Base-by-base conservation (phyloP, 2,888 invertebrate genomes). In the Spisula subtruncata region DNA sequence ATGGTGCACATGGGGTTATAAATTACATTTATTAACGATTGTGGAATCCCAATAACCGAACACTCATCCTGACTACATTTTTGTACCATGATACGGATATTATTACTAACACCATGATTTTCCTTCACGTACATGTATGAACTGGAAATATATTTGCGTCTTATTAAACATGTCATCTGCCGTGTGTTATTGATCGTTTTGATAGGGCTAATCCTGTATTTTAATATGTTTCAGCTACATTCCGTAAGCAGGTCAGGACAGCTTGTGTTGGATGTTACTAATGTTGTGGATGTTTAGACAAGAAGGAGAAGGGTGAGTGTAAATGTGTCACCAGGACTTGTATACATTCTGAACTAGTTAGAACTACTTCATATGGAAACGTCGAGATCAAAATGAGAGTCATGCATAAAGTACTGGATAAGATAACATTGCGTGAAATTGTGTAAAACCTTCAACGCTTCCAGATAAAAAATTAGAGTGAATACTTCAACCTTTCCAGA, bases 231-330 rank as follows among this genome's bases (percentile, higher is more conserved):
- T 48, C 88, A 92, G 92, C 87, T 12, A 90, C 89, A 87, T 92
- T 92, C 81, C 85, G 92, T 25, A 87, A 88, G 29, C 92, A 92
- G 82, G 90, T 92, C 56, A 90, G 84, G 80, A 81, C 82, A 16
- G 90, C 90, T 1, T 92, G 92, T 66, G 81, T 83, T 71, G 89
- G 88, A 8, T 92, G 92, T 51, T 89, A 90, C 81, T 51, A 60
- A 81, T 75, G 51, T 32, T 82, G 87, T 82, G 79, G 79, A 46
- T 89, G 85, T 66, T 86, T 83, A 20, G 80, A 75, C n/a, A 79
- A 46, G 35, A 83, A 79, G 0, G 83, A 48, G 35, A 66, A 51
- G 75, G 51, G 88, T 89, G 51, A 66, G 83, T 87, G 75, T 14
- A 75, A 32, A 16, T 32, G 75, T 75, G 75, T 14, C 18, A 75